phyloP scores from a whole-genome alignment of 2,888 invertebrate genomes.

The Automeris io region DNA sequence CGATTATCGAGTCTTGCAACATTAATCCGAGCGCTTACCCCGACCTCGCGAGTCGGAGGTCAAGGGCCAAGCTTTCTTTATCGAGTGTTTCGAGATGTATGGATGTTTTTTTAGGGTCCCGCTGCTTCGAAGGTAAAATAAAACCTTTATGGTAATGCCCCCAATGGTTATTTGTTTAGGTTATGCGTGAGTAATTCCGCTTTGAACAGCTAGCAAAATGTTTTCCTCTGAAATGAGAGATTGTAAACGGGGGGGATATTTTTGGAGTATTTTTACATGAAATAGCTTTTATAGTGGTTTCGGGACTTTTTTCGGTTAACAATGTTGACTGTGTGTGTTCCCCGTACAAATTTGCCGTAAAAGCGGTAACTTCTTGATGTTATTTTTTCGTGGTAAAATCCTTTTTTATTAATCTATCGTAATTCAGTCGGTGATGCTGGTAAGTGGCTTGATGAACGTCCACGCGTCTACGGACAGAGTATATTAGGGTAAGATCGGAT shows the following conservation, averaged over 20 bases:
- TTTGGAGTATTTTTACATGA: neutral
- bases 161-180: neutral
- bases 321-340: too few relatives aligned
- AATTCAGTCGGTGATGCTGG: too few relatives aligned
- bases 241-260: neutral
- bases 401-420: too few relatives aligned
- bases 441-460: too few relatives aligned
- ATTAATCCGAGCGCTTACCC: conserved; percentile 8
- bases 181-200: neutral
- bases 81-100: conserved; percentile 8
- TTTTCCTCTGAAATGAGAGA: neutral
- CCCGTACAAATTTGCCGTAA: too few relatives aligned
- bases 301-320: too few relatives aligned
- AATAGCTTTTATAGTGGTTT: too few relatives aligned
- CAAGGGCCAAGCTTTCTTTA: conserved; percentile 1
- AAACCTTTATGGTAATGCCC: neutral
- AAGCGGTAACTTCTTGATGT: too few relatives aligned
- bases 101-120: conserved; percentile 6
- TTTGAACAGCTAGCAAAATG: neutral
- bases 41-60: neutral
- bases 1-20: conserved; percentile 8
- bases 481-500: too few relatives aligned
- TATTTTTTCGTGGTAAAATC: too few relatives aligned
- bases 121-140: conserved; percentile 3
- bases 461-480: too few relatives aligned